Evolutionary conservation across 2,888 invertebrate species (phyloP), one percentile per base, ranked within the genome.

Genomic region (Rhamnusium bicolor): DNA sequence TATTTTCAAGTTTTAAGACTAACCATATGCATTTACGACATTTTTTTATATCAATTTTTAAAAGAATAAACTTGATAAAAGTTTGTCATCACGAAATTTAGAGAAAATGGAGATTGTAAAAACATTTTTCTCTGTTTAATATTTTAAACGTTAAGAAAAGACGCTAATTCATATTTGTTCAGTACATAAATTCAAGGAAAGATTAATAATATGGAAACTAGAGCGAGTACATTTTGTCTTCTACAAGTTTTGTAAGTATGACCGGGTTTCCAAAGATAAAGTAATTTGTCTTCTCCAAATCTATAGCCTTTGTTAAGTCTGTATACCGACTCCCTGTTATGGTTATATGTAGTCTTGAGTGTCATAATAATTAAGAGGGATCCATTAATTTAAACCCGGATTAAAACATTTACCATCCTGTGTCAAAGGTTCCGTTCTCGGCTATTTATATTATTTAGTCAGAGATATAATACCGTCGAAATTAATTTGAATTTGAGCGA

Each of bases 391-490:
- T 65, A 21, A 19, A 65, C 65, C 53, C 14, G 71, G 58, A 53
- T 67, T 71, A 71, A 71, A 71, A 61, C 66, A 61, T 71, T 67
- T 67, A 71, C 60, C 67, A 61, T 51, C 53, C 71, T 18, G 24
- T 67, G 71, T 67, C 67, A 67, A 67, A 67, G 61, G 66, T 61
- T 29, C 60, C 53, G 21, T 29, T 27, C 51, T 53, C 53, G 7
- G 61, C 66, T 60, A 71, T 71, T 71, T 71, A 67, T 71, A 71
- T 67, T 61, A 67, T 65, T 71, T 67, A 53, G 67, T 67, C 71
- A 51, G 46, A 19, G 18, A 7, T 51, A 16, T 51, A 63, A 62
- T 19, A 8, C 24, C 24, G 14, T 1, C 1, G 12, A 32, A 51
- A 53, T 53, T 65, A 53, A 51, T 65, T 65, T 53, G 32, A 12